phyloP scores from a whole-genome alignment of 2,113 vertebrate genomes.

The Hyperopisus bebe region DNA sequence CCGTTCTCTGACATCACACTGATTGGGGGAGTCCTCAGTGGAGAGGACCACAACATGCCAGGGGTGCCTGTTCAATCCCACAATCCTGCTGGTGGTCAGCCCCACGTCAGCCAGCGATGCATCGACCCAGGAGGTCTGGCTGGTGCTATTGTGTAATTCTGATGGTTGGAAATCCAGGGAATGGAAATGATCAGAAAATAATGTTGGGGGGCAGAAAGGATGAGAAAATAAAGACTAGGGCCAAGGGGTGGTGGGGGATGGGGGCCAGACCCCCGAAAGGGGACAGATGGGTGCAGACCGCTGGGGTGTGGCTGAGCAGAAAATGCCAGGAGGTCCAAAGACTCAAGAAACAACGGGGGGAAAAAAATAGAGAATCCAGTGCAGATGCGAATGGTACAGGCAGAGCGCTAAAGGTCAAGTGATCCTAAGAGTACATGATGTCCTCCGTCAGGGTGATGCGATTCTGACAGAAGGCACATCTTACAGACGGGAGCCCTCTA shows the following conservation, averaged over 20 bases:
- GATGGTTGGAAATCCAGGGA: background rate
- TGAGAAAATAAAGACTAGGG: background rate
- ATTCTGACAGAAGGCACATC: background rate
- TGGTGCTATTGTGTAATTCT: background rate
- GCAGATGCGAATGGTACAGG: background rate
- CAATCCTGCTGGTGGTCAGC: background rate
- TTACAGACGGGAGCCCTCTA: background rate
- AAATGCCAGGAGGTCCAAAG: background rate
- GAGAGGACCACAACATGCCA: background rate
- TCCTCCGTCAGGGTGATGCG: background rate
- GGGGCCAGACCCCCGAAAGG: background rate
- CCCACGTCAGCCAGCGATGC: background rate
- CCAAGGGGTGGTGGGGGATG: background rate
- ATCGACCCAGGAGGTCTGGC: background rate
- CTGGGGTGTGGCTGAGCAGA: background rate
- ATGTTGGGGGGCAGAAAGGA: background rate
- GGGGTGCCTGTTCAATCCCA: background rate
- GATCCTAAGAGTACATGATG: background rate
- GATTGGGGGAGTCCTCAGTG: background rate
- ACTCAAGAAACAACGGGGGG: background rate
- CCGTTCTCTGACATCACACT: background rate
- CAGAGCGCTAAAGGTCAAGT: background rate
- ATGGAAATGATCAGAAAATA: background rate
- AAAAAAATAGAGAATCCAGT: background rate
- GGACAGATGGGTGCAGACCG: background rate